Conservation (phyloP, 1,140 invertebrate genomes). For the Apis florea region DNA sequence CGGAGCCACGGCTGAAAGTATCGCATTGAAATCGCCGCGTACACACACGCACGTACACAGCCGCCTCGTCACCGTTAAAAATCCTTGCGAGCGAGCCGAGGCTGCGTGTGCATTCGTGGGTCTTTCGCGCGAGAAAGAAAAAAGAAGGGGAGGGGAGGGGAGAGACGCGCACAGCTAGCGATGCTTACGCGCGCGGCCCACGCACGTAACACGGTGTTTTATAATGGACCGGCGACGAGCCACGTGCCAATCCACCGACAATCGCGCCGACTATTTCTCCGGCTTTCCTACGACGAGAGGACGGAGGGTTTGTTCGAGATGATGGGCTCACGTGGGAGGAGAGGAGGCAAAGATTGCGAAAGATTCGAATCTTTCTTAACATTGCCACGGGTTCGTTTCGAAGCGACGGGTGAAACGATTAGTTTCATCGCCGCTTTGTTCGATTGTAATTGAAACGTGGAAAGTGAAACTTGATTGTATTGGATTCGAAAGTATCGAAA, state of each 20-base stretch:
- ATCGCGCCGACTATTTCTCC: slow-evolving; percentile 44
- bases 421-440: too few species aligned
- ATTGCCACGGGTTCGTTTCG: too few species aligned
- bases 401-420: too few species aligned
- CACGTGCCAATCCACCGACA: slow-evolving; percentile 58
- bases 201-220: slow-evolving; percentile 65
- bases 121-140: background rate
- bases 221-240: slow-evolving; percentile 49
- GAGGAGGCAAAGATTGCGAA: too few species aligned
- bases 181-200: slow-evolving; percentile 54
- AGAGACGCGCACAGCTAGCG: slow-evolving; percentile 44
- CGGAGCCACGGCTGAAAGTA: slow-evolving; percentile 64
- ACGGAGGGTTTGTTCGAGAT: too few species aligned
- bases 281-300: background rate
- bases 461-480: too few species aligned
- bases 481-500: too few species aligned
- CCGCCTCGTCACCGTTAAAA: slow-evolving; percentile 49
- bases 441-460: too few species aligned
- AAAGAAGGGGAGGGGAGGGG: background rate
- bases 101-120: slow-evolving; percentile 22
- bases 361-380: too few species aligned
- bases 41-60: background rate
- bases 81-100: slow-evolving; percentile 21
- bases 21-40: slow-evolving; percentile 62
- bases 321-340: too few species aligned